Conservation (phyloP, 2,888 invertebrate species). For the Nasonia oneida region DNA sequence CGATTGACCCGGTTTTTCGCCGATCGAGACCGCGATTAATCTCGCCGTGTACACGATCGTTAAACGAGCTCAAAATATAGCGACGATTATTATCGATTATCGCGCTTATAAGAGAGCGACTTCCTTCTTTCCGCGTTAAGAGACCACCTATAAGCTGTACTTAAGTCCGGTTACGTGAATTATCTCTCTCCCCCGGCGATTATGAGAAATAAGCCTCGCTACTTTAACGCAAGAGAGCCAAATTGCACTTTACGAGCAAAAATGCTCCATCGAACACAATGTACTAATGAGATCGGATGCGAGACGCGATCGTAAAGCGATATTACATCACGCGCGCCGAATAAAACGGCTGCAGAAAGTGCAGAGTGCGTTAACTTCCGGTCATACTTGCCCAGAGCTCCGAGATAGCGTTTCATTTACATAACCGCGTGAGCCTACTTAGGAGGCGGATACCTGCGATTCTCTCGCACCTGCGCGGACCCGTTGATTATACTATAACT, state of each 20-base stretch:
- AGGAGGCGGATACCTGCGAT: slow-evolving; percentile 22
- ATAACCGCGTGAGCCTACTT: slow-evolving; percentile 40
- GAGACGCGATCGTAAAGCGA: slow-evolving; percentile 36
- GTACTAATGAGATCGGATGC: slow-evolving; percentile 40
- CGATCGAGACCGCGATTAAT: neutral
- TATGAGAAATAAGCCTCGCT: neutral
- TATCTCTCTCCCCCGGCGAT: neutral
- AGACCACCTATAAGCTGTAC: neutral
- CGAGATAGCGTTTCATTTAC: slow-evolving; percentile 45
- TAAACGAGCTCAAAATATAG: neutral
- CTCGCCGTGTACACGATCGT: neutral
- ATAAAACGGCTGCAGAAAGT: slow-evolving; percentile 40
- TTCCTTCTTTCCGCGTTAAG: neutral
- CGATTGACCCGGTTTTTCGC: neutral
- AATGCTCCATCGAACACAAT: slow-evolving; percentile 30
- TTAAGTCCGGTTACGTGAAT: neutral
- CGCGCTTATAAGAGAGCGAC: neutral
- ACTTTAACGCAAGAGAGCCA: slow-evolving; percentile 1
- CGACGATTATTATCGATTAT: neutral
- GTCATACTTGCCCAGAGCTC: slow-evolving; percentile 25
- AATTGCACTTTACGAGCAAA: slow-evolving; percentile 38
- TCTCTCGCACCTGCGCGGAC: neutral
- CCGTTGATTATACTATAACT: neutral
- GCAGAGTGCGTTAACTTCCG: slow-evolving; percentile 56
- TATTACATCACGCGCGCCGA: slow-evolving; percentile 43